phyloP scores from a whole-genome alignment of 2,113 vertebrate genomes.

The Anthoscopus minutus region DNA sequence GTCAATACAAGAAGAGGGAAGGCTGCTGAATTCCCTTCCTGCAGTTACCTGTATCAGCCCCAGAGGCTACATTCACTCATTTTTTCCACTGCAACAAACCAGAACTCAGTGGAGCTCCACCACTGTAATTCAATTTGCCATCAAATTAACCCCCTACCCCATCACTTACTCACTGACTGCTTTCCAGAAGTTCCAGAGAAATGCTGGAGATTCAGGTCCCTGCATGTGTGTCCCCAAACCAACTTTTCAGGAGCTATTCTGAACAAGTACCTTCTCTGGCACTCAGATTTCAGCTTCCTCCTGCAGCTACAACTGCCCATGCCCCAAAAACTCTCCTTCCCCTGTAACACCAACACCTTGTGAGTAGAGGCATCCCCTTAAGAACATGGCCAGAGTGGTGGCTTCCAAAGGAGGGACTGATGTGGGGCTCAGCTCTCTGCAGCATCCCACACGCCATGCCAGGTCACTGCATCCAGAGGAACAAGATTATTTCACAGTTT shows the following conservation, averaged over 20 bases:
- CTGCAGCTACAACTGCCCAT: not conserved
- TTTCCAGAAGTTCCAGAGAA: not conserved
- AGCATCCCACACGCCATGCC: not conserved
- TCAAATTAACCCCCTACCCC: not conserved
- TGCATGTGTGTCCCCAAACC: accelerated
- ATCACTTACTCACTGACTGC: not conserved
- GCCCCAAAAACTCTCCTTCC: not conserved
- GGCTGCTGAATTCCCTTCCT: not conserved
- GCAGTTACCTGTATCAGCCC: not conserved
- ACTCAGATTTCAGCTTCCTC: not conserved
- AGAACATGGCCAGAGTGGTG: not conserved
- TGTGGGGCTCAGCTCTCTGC: not conserved
- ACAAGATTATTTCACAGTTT: not conserved
- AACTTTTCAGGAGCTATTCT: not conserved
- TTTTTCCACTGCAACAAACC: not conserved
- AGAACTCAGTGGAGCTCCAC: not conserved
- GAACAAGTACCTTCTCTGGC: not conserved
- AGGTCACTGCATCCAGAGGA: not conserved
- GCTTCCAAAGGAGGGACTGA: not conserved
- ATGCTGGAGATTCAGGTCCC: accelerated
- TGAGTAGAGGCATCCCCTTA: not conserved
- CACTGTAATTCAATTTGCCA: not conserved
- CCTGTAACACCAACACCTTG: not conserved
- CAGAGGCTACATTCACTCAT: not conserved
- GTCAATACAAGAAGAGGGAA: not conserved